A percentile compares a stretch with the other conserved stretches of the same genome.
phyloP scores from a whole-genome alignment of 2,888 invertebrate species.

The Taphrorychus bicolor region DNA sequence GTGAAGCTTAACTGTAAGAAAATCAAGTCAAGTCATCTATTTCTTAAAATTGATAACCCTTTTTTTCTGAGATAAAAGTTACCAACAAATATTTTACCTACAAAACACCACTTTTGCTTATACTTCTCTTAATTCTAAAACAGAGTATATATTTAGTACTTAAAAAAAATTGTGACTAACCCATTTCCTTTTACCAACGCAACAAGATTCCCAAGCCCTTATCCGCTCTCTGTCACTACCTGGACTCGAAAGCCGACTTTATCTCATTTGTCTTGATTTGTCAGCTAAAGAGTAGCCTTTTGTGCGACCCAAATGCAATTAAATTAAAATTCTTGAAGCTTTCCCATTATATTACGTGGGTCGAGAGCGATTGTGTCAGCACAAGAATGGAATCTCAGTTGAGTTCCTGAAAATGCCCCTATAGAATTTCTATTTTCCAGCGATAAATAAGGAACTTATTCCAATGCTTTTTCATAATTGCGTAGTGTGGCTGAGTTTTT shows the following conservation, averaged over 20 bases:
- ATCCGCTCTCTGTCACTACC: not conserved
- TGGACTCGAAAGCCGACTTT: not conserved
- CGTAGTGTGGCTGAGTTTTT: too few species aligned
- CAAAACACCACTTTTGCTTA: too few species aligned
- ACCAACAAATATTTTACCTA: too few species aligned
- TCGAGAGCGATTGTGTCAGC: not conserved
- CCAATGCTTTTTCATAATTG: not conserved
- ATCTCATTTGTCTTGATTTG: not conserved
- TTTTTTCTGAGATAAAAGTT: too few species aligned
- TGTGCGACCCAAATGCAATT: not conserved
- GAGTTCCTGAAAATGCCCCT: not conserved
- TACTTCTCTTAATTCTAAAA: too few species aligned
- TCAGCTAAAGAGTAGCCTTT: not conserved
- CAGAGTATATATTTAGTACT: too few species aligned
- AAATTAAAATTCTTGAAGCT: not conserved
- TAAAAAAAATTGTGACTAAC: too few species aligned
- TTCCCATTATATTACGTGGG: not conserved
- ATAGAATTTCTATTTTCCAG: not conserved
- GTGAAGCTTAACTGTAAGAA: too few species aligned
- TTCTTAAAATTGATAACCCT: too few species aligned
- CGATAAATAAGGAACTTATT: not conserved
- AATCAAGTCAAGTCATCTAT: too few species aligned
- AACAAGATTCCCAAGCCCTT: not conserved
- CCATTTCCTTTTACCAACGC: too few species aligned
- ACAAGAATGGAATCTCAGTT: not conserved